phyloP scores from a whole-genome alignment of 2,888 invertebrate species.

The Cryptophagus acutangulus region DNA sequence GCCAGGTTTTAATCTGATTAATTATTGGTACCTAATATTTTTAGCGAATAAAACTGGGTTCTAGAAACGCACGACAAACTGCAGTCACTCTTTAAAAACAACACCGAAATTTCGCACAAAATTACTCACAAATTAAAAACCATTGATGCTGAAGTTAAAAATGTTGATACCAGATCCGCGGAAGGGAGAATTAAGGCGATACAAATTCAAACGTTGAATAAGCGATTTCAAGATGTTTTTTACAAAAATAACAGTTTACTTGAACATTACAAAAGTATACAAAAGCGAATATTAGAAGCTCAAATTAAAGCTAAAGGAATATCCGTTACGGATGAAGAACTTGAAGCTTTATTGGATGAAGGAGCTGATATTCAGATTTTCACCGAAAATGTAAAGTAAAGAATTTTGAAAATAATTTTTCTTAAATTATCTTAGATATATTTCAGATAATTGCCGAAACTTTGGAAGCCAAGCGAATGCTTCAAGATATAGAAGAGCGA shows the following conservation, averaged over 20 bases:
- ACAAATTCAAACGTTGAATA: constrained; percentile 50
- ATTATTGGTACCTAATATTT: not conserved
- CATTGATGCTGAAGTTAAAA: constrained; percentile 30
- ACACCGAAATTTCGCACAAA: constrained; percentile 32
- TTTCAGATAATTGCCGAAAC: constrained; percentile 74
- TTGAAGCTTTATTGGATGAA: constrained; percentile 45
- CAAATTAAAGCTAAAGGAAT: constrained; percentile 52
- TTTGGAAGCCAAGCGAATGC: constrained; percentile 64
- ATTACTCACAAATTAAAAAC: constrained; percentile 34
- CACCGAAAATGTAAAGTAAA: constrained; percentile 50
- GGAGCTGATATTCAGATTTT: constrained; percentile 48
- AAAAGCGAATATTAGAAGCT: constrained; percentile 52
- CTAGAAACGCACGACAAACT: constrained; percentile 30
- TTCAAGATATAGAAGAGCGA: constrained; percentile 76
- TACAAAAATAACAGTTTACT: constrained; percentile 52
- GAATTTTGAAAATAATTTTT: not conserved
- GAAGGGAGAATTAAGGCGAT: constrained; percentile 49
- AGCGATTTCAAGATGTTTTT: constrained; percentile 51
- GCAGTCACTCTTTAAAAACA: constrained; percentile 34
- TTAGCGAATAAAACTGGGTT: constrained; percentile 11
- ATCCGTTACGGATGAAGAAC: constrained; percentile 42
- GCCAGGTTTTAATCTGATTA: constrained; percentile 24
- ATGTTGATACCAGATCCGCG: constrained; percentile 23
- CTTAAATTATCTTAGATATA: constrained; percentile 1
- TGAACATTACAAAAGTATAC: constrained; percentile 51